Base-by-base conservation (phyloP, 2,797 vertebrate genomes). In the Syncerus caffer region DNA sequence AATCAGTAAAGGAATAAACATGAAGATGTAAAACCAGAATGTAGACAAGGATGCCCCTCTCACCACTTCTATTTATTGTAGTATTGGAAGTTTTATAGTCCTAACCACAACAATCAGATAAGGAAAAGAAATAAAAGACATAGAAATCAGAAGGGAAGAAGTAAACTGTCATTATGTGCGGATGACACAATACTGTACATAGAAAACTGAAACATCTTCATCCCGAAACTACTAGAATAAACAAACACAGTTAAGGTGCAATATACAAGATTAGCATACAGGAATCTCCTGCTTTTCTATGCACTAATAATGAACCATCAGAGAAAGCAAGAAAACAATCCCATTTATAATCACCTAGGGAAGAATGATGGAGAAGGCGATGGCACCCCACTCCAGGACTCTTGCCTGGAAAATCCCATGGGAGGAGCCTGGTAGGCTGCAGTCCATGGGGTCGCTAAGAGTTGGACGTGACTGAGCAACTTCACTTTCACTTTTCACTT, bases 361-460 rank as follows among this genome's bases (percentile, higher is more conserved):
- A 76, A 76, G 42, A 27, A 16, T 47, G 45, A 25, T 0, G 0
- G 58, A 60, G 58, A 11, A 14, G 27, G 58, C 6, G 0, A 3
- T 29, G 58, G 27, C 6, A 60, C 12, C 45, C 9, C 11, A 58
- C 57, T 27, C 57, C 25, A 12, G 3, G 27, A 27, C 11, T 58
- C 57, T 58, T 29, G 58, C 58, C 58, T 60, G 58, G 58, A 29
- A 58, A 60, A 60, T 60, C 6, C 58, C 27, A 29, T 60, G 58
- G 1, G 58, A 60, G 58, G 57, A 58, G 25, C 58, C 58, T 29
- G 58, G 58, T 27, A 3, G 58, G 27, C 27, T 60, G 25, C 12
- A 60, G 27, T 29, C 25, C 5, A 60, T 60, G 58, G 58, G 58
- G 27, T 60, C 27, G 2, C 58, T 29, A 25, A 25, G 58, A 25